These are phyloP conservation scores for Caenorhabditis macrosperma DNA, from an alignment of 2,888 invertebrate species.

Conservation along the genomic window DNA sequence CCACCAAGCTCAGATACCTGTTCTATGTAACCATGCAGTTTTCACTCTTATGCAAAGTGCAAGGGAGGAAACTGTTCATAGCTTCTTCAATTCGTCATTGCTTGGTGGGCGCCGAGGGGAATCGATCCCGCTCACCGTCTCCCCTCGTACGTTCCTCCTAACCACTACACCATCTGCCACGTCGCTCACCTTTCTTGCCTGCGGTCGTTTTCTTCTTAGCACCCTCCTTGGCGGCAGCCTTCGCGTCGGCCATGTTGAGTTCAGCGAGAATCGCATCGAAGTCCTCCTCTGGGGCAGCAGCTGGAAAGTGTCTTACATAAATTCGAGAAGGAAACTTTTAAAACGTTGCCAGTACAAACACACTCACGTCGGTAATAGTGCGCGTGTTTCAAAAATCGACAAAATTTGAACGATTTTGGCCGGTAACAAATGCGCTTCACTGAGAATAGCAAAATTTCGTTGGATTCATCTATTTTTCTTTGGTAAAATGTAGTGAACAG, in stretches of 20 bases:
- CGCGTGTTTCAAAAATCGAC: constrained; percentile 38
- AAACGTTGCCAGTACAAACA: neutral
- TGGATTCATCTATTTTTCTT: no score
- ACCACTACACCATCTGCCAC: constrained; percentile 4
- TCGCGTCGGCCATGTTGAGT: constrained; percentile 70
- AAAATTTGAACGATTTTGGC: constrained; percentile 33
- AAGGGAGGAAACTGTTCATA: constrained; percentile 2
- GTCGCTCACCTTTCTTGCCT: constrained; percentile 54
- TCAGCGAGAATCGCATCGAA: constrained; percentile 77
- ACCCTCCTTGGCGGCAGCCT: constrained; percentile 64
- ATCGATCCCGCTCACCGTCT: neutral
- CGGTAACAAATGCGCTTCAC: constrained; percentile 34
- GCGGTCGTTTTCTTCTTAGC: constrained; percentile 67
- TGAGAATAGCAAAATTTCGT: no score
- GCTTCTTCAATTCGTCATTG: constrained; percentile 40
- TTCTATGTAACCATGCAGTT: neutral
- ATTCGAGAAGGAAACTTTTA: no score
- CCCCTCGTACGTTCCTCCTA: neutral
- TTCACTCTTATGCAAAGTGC: neutral
- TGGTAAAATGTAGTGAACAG: neutral
- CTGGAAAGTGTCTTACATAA: no score
- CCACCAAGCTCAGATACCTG: constrained; percentile 3
- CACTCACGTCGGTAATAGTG: constrained; percentile 27
- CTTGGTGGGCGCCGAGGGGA: neutral
- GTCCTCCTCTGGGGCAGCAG: constrained; percentile 70